Conservation (phyloP, 1,140 invertebrate genomes). For the Metopolophium dirhodum region DNA sequence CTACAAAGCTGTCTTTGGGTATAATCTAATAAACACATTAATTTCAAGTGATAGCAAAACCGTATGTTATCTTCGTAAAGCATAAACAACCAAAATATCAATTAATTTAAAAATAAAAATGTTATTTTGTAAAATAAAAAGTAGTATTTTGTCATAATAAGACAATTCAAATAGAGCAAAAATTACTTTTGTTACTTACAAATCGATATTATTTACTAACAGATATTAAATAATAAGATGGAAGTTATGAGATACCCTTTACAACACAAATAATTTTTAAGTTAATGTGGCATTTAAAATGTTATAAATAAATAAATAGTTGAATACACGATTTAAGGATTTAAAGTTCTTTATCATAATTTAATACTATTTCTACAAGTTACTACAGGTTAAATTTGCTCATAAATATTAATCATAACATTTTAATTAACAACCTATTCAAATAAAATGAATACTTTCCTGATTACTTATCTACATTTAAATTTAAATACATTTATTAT, state of each 20-base stretch:
- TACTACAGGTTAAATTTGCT: not conserved
- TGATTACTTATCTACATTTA: not conserved
- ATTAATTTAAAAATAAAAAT: not conserved
- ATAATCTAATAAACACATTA: not conserved
- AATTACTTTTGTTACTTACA: not conserved
- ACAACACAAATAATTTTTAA: not conserved
- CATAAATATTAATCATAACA: not conserved
- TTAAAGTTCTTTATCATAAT: too few species aligned
- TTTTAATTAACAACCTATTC: conserved; percentile 1
- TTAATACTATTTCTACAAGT: not conserved
- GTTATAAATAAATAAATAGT: conserved; percentile 8
- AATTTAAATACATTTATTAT: not conserved
- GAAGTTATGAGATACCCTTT: not conserved
- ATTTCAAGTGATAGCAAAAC: not conserved
- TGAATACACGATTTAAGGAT: too few species aligned
- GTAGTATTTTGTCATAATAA: not conserved
- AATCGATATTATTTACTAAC: not conserved
- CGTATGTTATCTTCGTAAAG: not conserved
- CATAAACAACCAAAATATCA: not conserved
- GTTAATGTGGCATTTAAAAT: not conserved
- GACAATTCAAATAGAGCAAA: not conserved
- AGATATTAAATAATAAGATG: not conserved
- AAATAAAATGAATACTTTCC: not conserved
- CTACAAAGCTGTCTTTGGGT: not conserved
- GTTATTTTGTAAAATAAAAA: not conserved